Conservation (phyloP, 2,797 vertebrate species). For the Myripristis jacobus region DNA sequence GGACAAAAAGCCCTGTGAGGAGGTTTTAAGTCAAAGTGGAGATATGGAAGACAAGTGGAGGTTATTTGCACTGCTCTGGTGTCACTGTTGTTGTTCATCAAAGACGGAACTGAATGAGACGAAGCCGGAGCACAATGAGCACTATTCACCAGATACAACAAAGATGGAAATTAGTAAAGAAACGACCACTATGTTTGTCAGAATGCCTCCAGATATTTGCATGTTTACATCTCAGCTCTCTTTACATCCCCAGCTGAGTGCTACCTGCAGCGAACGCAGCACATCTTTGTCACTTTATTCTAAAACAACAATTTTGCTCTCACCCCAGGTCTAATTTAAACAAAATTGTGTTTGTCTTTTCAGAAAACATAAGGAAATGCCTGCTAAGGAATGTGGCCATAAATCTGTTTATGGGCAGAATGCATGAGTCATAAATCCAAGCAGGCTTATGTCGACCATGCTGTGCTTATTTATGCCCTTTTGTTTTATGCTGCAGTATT, state of each 20-base stretch:
- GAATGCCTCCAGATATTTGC: slow-evolving; percentile 45
- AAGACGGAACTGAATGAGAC: slow-evolving; percentile 30
- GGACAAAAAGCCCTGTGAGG: slow-evolving; percentile 14
- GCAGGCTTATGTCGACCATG: slow-evolving; percentile 13
- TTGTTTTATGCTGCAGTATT: slow-evolving; percentile 26
- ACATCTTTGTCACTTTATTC: not conserved
- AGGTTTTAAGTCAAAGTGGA: slow-evolving; percentile 31
- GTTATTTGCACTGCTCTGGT: slow-evolving; percentile 23
- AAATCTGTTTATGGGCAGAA: slow-evolving; percentile 52
- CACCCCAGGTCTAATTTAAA: slow-evolving; percentile 60
- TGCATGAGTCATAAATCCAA: slow-evolving; percentile 38
- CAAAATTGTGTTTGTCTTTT: slow-evolving; percentile 51
- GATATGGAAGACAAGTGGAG: slow-evolving; percentile 22
- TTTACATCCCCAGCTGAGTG: slow-evolving; percentile 46
- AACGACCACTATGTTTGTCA: slow-evolving; percentile 40
- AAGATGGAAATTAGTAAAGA: slow-evolving; percentile 60
- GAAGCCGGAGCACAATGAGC: slow-evolving; percentile 18
- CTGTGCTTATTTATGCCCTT: slow-evolving; percentile 32
- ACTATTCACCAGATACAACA: slow-evolving; percentile 38
- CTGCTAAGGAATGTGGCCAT: slow-evolving; percentile 9
- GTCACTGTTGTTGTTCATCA: slow-evolving; percentile 39
- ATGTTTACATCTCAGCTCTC: slow-evolving; percentile 61
- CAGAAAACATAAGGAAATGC: slow-evolving; percentile 29
- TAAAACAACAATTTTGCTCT: slow-evolving; percentile 48
- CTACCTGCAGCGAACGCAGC: slow-evolving; percentile 47